Percentiles rank a stretch among this genome's conserved stretches.
phyloP scores from a whole-genome alignment of 2,888 invertebrate species.

The Hirtodrosophila confusa region DNA sequence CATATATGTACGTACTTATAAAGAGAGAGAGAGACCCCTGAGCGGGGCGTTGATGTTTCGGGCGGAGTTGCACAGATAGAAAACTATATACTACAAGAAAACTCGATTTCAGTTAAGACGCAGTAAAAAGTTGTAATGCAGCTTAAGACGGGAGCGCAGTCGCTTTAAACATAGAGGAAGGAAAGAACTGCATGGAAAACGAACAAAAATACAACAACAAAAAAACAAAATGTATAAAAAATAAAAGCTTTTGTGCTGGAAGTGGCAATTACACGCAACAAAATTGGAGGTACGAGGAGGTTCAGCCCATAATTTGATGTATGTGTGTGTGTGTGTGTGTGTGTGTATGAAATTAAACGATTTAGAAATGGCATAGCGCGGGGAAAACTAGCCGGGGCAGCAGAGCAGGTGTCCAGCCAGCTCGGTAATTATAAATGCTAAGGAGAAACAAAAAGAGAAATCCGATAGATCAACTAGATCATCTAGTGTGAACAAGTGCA shows the following conservation, averaged over 20 bases:
- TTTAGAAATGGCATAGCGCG: constrained; percentile 46
- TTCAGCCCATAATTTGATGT: constrained; percentile 61
- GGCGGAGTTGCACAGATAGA: constrained; percentile 77
- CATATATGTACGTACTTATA: constrained; percentile 11
- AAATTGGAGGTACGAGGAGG: constrained; percentile 67
- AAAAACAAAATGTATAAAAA: constrained; percentile 27
- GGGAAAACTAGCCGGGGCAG: constrained; percentile 6
- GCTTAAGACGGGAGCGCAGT: constrained; percentile 79
- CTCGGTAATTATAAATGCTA: constrained; percentile 46
- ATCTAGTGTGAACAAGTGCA: constrained; percentile 4
- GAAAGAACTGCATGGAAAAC: constrained; percentile 73
- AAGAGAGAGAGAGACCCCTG: constrained; percentile 46
- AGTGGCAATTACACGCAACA: constrained; percentile 77
- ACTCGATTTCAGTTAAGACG: constrained; percentile 81
- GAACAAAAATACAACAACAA: constrained; percentile 44
- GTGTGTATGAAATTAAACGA: constrained; percentile 39
- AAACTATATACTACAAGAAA: constrained; percentile 69
- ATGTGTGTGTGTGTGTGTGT: neutral
- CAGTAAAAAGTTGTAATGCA: constrained; percentile 81
- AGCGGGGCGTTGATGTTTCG: constrained; percentile 76
- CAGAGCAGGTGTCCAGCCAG: constrained; percentile 8
- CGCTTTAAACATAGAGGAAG: constrained; percentile 77
- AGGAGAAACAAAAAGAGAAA: constrained; percentile 51
- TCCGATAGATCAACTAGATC: constrained; percentile 31
- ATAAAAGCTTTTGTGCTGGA: constrained; percentile 60